Evolutionary conservation across 2,888 invertebrate genomes (phyloP).

Genomic region (Metallyticus violacea): DNA sequence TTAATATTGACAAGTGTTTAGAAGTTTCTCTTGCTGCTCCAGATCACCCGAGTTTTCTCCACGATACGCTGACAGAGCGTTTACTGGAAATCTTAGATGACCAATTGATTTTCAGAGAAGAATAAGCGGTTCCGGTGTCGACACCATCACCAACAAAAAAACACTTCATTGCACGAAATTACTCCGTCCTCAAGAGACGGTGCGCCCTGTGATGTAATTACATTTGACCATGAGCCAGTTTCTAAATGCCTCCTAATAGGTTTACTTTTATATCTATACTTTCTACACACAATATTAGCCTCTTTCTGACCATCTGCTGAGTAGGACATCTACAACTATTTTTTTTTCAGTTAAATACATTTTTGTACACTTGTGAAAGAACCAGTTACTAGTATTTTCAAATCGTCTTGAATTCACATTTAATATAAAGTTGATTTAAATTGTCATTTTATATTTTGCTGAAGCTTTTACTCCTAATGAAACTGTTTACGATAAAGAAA

Average conservation of each 20-base stretch:
- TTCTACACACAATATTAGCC: background rate
- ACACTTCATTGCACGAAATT: background rate
- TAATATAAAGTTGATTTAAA: no score
- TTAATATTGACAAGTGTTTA: background rate
- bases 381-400: no score
- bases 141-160: background rate
- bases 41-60: background rate
- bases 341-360: no score
- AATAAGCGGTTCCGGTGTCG: background rate
- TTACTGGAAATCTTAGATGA: background rate
- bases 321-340: no score
- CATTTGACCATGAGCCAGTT: background rate
- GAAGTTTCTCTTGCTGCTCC: background rate
- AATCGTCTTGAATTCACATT: no score
- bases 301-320: background rate
- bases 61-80: background rate
- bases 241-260: background rate
- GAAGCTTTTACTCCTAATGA: no score
- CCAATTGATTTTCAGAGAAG: background rate
- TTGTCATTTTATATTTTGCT: no score
- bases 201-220: background rate
- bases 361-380: no score
- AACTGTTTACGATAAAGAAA: no score
- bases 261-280: background rate
- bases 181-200: background rate